These are phyloP conservation scores for Stegastes partitus DNA, from an alignment of 2,113 vertebrate species.

Conservation along the genomic window DNA sequence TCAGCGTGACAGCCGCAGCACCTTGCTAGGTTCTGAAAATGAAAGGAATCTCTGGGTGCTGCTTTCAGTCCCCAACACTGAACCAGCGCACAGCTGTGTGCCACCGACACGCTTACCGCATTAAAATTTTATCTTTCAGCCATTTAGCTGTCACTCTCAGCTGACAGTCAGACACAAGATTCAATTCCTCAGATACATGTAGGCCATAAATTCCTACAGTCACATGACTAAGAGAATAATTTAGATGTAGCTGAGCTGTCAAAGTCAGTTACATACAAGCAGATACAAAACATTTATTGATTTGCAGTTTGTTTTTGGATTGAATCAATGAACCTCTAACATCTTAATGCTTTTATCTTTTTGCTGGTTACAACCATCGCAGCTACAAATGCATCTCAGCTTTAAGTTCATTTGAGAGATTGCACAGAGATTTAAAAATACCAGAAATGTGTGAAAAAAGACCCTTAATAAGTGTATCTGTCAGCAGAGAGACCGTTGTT, in stretches of 20 bases:
- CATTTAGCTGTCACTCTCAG: constrained; percentile 65
- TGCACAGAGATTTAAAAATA: background rate
- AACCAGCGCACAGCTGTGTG: constrained; percentile 40
- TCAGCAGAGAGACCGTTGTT: constrained; percentile 24
- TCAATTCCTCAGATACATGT: constrained; percentile 28
- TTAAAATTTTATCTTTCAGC: constrained; percentile 48
- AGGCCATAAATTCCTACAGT: constrained; percentile 3
- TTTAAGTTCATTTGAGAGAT: background rate
- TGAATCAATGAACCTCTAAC: background rate
- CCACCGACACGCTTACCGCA: constrained; percentile 30
- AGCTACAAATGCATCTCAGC: background rate
- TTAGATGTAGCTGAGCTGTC: constrained; percentile 45
- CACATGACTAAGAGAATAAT: constrained; percentile 35
- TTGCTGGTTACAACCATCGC: background rate
- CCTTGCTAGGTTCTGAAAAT: constrained; percentile 25
- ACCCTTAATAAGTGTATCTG: constrained; percentile 33
- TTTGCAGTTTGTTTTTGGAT: background rate
- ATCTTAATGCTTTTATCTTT: background rate
- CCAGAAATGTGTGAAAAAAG: constrained; percentile 6
- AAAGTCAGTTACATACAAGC: constrained; percentile 1
- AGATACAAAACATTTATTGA: background rate
- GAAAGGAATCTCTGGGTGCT: constrained; percentile 58
- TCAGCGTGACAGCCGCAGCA: constrained; percentile 45
- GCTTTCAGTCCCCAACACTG: constrained; percentile 37
- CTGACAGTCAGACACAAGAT: constrained; percentile 44